These are phyloP conservation scores for Eonycteris spelaea DNA, from an alignment of 2,113 vertebrate genomes.

Conservation along the genomic window DNA sequence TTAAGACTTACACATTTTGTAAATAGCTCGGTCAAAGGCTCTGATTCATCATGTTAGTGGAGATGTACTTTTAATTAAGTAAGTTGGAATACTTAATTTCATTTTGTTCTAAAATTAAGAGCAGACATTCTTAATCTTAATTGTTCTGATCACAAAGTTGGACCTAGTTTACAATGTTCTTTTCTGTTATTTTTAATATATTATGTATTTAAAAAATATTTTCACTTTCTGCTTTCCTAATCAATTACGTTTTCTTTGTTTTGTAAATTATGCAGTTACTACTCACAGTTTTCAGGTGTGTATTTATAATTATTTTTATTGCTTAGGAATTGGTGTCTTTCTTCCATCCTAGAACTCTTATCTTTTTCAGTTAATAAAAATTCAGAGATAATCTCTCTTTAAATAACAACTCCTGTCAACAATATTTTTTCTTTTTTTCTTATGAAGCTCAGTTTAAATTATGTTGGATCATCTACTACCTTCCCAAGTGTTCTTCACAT, in stretches of 20 bases:
- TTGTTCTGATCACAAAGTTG: background rate
- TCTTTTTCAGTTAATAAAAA: conserved; percentile 12
- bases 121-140: background rate
- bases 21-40: background rate
- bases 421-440: background rate
- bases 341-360: background rate
- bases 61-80: background rate
- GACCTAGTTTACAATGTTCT: background rate
- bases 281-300: background rate
- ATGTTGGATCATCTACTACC: background rate
- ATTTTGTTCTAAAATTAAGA: background rate
- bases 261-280: background rate
- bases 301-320: background rate
- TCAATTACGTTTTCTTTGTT: background rate
- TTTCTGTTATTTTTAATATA: background rate
- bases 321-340: background rate
- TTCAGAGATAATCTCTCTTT: background rate
- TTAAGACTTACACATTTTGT: background rate
- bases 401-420: background rate
- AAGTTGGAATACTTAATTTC: background rate
- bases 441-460: background rate
- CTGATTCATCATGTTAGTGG: background rate
- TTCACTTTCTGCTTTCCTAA: background rate
- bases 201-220: background rate
- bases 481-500: background rate